Evolutionary conservation across 2,888 invertebrate genomes (phyloP).

Genomic region (Erpobdella octoculata): DNA sequence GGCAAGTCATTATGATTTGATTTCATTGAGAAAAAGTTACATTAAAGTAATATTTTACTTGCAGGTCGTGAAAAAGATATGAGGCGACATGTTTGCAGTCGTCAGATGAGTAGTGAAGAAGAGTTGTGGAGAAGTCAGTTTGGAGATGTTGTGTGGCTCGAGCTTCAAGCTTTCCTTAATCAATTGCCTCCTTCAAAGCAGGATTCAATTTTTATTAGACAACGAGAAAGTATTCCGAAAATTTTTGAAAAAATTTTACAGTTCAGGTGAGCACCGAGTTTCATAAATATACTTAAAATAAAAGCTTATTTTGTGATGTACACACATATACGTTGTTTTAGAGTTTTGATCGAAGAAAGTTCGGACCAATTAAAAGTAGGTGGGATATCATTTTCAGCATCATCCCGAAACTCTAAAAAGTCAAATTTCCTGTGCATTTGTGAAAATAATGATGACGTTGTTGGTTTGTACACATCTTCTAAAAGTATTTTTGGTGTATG

Average conservation of each 20-base stretch:
- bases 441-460: neutral
- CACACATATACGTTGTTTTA: too few relatives aligned
- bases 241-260: neutral
- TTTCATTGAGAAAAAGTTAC: neutral
- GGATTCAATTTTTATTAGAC: neutral
- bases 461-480: neutral
- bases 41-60: neutral
- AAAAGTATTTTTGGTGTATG: conserved; percentile 18
- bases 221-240: neutral
- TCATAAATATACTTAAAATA: neutral
- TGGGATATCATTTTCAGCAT: too few relatives aligned
- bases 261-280: neutral
- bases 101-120: conserved; percentile 66
- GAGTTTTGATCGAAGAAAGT: too few relatives aligned
- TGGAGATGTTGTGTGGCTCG: conserved; percentile 83
- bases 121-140: conserved; percentile 78
- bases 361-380: too few relatives aligned
- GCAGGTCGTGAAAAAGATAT: conserved; percentile 3
- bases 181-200: neutral
- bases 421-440: too few relatives aligned
- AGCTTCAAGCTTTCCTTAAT: conserved; percentile 67
- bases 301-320: neutral
- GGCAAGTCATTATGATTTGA: neutral
- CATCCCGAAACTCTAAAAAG: too few relatives aligned
- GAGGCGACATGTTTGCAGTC: conserved; percentile 34